Conservation (phyloP, 2,113 vertebrate genomes). For the Lepus americanus region DNA sequence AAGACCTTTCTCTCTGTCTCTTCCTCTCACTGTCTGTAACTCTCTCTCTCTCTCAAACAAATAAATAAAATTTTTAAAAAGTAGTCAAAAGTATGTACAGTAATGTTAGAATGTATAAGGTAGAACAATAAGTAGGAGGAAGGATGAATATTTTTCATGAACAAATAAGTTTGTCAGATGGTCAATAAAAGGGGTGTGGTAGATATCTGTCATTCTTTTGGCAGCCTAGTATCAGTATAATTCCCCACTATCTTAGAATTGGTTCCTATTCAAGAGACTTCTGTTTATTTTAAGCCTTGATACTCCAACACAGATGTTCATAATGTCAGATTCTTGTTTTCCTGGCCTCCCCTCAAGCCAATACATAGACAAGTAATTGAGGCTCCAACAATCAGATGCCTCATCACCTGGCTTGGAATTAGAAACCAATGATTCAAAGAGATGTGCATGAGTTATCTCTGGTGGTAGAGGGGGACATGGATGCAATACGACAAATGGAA, state of each 20-base stretch:
- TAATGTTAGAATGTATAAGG: slow-evolving; percentile 22
- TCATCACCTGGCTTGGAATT: neutral
- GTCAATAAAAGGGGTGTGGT: neutral
- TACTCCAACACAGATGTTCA: neutral
- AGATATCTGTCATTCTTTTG: slow-evolving; percentile 15
- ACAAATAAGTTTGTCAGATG: slow-evolving; percentile 1
- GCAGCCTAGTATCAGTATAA: neutral
- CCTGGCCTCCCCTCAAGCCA: neutral
- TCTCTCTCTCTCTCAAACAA: too few relatives aligned
- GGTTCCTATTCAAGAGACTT: neutral
- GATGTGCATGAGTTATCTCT: neutral
- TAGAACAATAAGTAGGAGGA: neutral
- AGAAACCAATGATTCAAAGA: slow-evolving; percentile 42
- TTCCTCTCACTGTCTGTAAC: too few relatives aligned
- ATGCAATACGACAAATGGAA: neutral
- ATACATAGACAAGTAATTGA: neutral
- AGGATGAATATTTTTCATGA: slow-evolving; percentile 12
- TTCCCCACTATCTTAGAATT: slow-evolving; percentile 45
- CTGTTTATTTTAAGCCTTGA: neutral
- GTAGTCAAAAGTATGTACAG: neutral
- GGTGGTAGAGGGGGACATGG: neutral
- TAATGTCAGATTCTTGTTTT: neutral
- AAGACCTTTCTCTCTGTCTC: too few relatives aligned
- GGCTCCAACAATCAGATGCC: neutral
- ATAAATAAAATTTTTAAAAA: too few relatives aligned